phyloP scores from a whole-genome alignment of 2,113 vertebrate species.

The Delphinapterus leucas region DNA sequence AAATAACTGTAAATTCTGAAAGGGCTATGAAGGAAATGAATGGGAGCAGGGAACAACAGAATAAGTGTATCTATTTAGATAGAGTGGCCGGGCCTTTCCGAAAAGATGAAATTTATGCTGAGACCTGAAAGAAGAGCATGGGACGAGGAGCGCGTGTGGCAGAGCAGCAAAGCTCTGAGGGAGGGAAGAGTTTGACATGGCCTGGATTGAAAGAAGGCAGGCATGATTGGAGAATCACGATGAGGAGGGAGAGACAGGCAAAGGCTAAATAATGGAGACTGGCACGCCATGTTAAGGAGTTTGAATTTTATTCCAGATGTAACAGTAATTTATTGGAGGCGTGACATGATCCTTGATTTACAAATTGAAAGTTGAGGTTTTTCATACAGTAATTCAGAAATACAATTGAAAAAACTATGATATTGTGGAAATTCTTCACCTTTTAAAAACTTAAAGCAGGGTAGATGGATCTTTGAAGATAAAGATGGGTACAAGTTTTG shows the following conservation, averaged over 20 bases:
- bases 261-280: background rate
- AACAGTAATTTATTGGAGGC: background rate
- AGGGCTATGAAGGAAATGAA: background rate
- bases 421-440: background rate
- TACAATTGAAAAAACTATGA: background rate
- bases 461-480: background rate
- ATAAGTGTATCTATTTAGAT: background rate
- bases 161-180: background rate
- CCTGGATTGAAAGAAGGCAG: background rate
- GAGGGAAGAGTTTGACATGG: too few species aligned
- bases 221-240: background rate
- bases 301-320: background rate
- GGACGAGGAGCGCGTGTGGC: background rate
- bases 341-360: background rate
- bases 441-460: constrained; percentile 32
- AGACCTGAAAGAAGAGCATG: background rate
- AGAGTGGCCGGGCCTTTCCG: background rate
- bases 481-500: background rate
- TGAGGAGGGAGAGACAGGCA: background rate
- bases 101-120: background rate
- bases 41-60: background rate
- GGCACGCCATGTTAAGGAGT: background rate
- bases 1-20: background rate
- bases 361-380: background rate
- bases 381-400: background rate